Conservation (phyloP, 92 coral and sea anemone species). For the Bergia sp. region DNA sequence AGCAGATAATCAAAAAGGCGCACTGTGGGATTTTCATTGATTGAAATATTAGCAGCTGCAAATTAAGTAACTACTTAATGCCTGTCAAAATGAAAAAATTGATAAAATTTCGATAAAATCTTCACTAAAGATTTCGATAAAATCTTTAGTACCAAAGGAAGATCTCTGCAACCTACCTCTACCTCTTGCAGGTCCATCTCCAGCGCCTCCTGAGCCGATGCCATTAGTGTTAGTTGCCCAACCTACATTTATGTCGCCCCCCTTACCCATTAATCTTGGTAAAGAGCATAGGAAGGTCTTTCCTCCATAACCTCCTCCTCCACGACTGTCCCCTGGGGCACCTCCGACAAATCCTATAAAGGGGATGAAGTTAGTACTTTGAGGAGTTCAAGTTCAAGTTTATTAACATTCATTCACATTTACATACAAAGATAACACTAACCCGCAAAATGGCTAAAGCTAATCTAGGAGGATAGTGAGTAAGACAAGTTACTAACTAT, state of each 20-base stretch:
- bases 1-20: too few species aligned
- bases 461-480: too few species aligned
- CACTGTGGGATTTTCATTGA: too few species aligned
- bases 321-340: slow-evolving; percentile 63
- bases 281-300: slow-evolving; percentile 51
- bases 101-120: background rate
- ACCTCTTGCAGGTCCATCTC: background rate
- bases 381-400: background rate
- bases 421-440: too few species aligned
- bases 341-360: slow-evolving; percentile 73
- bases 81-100: too few species aligned
- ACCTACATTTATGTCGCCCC: slow-evolving; percentile 44
- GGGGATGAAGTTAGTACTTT: background rate
- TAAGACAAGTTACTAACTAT: too few species aligned
- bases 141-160: background rate
- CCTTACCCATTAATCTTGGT: slow-evolving; percentile 47
- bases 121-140: background rate
- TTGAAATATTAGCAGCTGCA: too few species aligned
- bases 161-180: background rate
- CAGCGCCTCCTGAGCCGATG: slow-evolving; percentile 52
- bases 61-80: too few species aligned
- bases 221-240: slow-evolving; percentile 45
- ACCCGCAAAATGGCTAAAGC: too few species aligned
- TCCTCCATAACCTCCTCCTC: slow-evolving; percentile 78
- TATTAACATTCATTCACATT: too few species aligned